Evolutionary conservation across 2,888 invertebrate species (phyloP).

Genomic region (Leucoma salicis): DNA sequence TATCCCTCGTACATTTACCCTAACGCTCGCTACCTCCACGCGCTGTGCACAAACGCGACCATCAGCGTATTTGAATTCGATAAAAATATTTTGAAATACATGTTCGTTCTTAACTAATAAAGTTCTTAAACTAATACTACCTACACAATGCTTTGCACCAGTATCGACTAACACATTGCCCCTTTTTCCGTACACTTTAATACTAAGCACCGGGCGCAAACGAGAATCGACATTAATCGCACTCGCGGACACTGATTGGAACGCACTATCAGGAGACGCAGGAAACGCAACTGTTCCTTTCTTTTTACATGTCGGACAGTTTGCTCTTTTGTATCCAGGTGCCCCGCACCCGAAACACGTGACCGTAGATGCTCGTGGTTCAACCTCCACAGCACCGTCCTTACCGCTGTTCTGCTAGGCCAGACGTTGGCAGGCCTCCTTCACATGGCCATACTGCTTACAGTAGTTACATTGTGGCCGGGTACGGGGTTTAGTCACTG

Average conservation of each 20-base stretch:
- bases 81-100: neutral
- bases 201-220: neutral
- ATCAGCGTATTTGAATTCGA: neutral
- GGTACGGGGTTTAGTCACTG: neutral
- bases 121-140: neutral
- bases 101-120: neutral
- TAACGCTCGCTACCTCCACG: neutral
- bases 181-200: neutral
- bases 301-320: neutral
- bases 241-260: conserved; percentile 7
- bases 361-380: neutral
- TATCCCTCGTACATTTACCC: neutral
- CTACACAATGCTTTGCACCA: neutral
- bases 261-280: neutral
- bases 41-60: neutral
- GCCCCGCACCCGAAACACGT: neutral
- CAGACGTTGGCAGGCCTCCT: conserved; percentile 5
- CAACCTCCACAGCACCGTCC: neutral
- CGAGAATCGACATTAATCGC: neutral
- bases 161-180: neutral
- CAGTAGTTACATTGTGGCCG: conserved; percentile 4
- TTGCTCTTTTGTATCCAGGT: neutral
- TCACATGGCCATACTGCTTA: conserved; percentile 12
- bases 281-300: no score
- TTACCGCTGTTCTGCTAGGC: neutral